Conservation (phyloP, 1,140 invertebrate genomes). For the Acyrthosiphon pisum region DNA sequence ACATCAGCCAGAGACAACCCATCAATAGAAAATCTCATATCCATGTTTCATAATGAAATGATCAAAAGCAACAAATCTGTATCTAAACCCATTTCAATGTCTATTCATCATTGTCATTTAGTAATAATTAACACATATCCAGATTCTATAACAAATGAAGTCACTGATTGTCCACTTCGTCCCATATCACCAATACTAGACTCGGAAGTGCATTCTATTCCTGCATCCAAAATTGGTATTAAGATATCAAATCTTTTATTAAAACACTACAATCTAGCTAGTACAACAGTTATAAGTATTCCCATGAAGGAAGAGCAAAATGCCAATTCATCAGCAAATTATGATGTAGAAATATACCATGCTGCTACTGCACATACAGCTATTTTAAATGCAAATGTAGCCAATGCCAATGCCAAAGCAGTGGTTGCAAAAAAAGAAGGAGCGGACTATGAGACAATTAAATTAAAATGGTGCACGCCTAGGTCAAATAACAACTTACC, state of each 20-base stretch:
- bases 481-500: conserved; percentile 76
- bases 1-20: conserved; percentile 84
- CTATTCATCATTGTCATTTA: conserved; percentile 86
- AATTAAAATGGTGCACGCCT: conserved; percentile 95
- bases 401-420: conserved; percentile 61
- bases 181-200: conserved; percentile 70
- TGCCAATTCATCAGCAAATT: conserved; percentile 95
- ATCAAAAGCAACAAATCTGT: conserved; percentile 76
- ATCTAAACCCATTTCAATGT: conserved; percentile 69
- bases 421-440: conserved; percentile 69
- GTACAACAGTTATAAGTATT: conserved; percentile 96
- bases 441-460: conserved; percentile 77
- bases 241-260: conserved; percentile 79
- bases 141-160: conserved; percentile 65
- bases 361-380: conserved; percentile 81
- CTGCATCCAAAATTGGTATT: conserved; percentile 67
- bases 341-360: conserved; percentile 96
- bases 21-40: conserved; percentile 82
- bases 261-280: conserved; percentile 89
- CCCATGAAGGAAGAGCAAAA: conserved; percentile 99
- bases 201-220: conserved; percentile 65
- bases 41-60: conserved; percentile 81
- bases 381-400: conserved; percentile 70
- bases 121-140: conserved; percentile 89
- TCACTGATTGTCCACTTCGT: conserved; percentile 46